Base-by-base conservation (phyloP, 2,888 invertebrate species). In the Boloria selene region DNA sequence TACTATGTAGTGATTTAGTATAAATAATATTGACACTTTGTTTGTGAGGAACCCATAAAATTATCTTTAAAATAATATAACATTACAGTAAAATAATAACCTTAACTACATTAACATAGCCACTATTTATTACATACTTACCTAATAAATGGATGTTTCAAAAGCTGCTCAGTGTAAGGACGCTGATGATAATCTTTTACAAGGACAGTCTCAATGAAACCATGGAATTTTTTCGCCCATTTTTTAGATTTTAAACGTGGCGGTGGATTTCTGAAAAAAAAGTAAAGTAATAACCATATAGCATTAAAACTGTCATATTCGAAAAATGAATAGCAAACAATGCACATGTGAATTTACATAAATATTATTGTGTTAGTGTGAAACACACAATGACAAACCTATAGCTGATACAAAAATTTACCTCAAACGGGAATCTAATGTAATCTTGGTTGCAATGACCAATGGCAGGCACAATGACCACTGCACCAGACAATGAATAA, bases 121-220 rank as follows among this genome's bases (percentile, higher is more conserved):
- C 31, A 10, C 10, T 38, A 10, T 10, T 31, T 10, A 3, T 49
- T 4, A 0, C 5, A 31, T 55, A 53, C 22, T 73, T 79, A 92
- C 93, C 92, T 96, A 82, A 99, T 98, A 90, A 99, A 99, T 68
- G 98, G 95, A 93, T 99, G 99, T 88, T 98, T 98, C 74, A 99
- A 93, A 74, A 99, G 94, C 87, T 98, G 97, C 90, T 99, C 99
- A 75, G 99, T 99, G 90, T 98, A 99, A 71, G 99, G 99, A 83
- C 99, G 94, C 92, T 98, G 98, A 88, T 98, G 98, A 90, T 99
- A 99, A 92, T 99, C 99, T 94, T 99, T 99, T 69, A 99, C 98
- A 81, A 99, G 94, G 80, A 99, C 98, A 78, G 98, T 98, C 91
- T 99, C 99, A 88, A 99, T 98, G 87, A 99, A 99, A 83, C 97